Conservation (phyloP, 2,888 invertebrate species). For the Polyommatus iphigenia region DNA sequence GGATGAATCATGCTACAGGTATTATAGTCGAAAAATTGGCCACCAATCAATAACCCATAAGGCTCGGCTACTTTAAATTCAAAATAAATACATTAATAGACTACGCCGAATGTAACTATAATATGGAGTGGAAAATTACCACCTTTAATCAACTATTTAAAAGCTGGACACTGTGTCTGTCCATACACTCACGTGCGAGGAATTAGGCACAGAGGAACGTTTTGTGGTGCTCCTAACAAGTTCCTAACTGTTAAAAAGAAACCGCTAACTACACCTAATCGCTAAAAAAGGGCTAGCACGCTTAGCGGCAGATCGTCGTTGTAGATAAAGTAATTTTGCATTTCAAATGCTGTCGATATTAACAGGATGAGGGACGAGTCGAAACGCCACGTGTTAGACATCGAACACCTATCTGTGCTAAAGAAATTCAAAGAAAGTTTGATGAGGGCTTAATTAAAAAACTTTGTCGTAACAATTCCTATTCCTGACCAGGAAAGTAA, state of each 20-base stretch:
- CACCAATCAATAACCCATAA: background rate
- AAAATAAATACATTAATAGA: conserved; percentile 16
- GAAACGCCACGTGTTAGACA: background rate
- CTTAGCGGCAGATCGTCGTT: background rate
- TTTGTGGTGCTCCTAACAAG: background rate
- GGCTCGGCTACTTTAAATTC: conserved; percentile 1
- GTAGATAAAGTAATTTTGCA: background rate
- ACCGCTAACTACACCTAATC: background rate
- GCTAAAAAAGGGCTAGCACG: background rate
- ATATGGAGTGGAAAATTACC: conserved; percentile 19
- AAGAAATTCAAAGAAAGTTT: background rate
- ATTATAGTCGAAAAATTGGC: background rate
- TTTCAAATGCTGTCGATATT: background rate
- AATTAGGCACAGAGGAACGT: background rate
- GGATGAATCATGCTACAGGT: background rate
- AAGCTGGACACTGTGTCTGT: background rate
- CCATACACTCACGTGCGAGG: conserved; percentile 1
- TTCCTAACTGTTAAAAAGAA: background rate
- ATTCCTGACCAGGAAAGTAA: background rate
- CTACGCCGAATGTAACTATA: background rate
- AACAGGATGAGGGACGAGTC: background rate
- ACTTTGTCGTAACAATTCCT: no score
- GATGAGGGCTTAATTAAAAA: background rate
- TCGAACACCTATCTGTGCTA: background rate
- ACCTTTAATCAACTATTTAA: conserved; percentile 10